Conservation (phyloP, 1,140 invertebrate species). For the Arctopsyche grandis region DNA sequence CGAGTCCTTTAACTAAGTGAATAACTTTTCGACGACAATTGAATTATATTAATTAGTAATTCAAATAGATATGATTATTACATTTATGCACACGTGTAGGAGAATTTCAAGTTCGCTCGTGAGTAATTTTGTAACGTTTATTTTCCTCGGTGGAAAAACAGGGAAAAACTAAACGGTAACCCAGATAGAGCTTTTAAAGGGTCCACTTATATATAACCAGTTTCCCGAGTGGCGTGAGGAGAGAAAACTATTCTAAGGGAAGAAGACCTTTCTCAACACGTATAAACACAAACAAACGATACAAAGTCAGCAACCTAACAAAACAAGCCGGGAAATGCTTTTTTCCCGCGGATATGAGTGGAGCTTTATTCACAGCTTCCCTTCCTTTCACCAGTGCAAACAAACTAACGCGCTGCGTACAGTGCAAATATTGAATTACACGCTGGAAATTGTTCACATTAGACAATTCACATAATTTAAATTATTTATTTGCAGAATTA, state of each 20-base stretch:
- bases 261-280: constrained; percentile 28
- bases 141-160: no score
- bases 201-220: constrained; percentile 25
- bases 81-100: no score
- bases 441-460: no score
- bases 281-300: constrained; percentile 34
- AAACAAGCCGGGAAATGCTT: constrained; percentile 5
- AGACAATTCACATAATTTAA: no score
- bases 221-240: constrained; percentile 10
- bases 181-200: constrained; percentile 38
- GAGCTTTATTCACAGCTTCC: neutral
- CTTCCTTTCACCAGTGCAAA: neutral
- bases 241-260: constrained; percentile 12
- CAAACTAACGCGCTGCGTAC: neutral
- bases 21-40: neutral
- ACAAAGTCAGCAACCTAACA: constrained; percentile 35
- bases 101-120: neutral
- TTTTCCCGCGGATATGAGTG: neutral
- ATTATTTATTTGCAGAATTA: no score
- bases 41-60: neutral
- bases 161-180: constrained; percentile 26
- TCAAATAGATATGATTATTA: no score
- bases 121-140: no score
- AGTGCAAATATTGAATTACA: neutral
- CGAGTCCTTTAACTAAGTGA: neutral